phyloP scores from a whole-genome alignment of 2,797 vertebrate genomes.

The Neosilurus mollespiculum region DNA sequence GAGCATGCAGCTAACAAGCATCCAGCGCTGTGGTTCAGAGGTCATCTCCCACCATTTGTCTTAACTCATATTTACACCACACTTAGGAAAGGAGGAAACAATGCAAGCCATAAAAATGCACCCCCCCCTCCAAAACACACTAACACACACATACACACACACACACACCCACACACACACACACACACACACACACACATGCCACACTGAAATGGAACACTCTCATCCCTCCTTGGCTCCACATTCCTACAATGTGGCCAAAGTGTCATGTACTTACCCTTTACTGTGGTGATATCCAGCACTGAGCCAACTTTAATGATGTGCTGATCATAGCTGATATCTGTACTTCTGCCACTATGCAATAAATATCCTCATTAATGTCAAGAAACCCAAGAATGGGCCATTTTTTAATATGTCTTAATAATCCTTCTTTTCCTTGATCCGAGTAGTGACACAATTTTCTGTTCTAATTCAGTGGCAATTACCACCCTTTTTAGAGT shows the following conservation, averaged over 20 bases:
- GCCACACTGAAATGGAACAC: slow-evolving; percentile 54
- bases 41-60: slow-evolving; percentile 58
- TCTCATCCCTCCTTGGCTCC: slow-evolving; percentile 61
- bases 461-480: slow-evolving; percentile 60
- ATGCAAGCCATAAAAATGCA: slow-evolving; percentile 54
- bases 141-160: not conserved
- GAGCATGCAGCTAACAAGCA: slow-evolving; percentile 70
- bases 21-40: slow-evolving; percentile 56
- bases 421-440: slow-evolving; percentile 50
- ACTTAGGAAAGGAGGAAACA: slow-evolving; percentile 56
- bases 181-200: not conserved
- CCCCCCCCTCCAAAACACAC: not conserved
- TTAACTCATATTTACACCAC: slow-evolving; percentile 64
- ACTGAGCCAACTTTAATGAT: slow-evolving; percentile 65
- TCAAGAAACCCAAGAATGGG: slow-evolving; percentile 55
- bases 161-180: not conserved
- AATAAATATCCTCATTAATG: slow-evolving; percentile 62
- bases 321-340: slow-evolving; percentile 59
- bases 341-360: slow-evolving; percentile 53
- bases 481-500: slow-evolving; percentile 47
- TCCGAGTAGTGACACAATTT: slow-evolving; percentile 58
- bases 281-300: slow-evolving; percentile 55
- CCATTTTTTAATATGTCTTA: slow-evolving; percentile 60
- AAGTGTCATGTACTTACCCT: slow-evolving; percentile 67
- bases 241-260: slow-evolving; percentile 66